Conservation (phyloP, 2,888 invertebrate species). For the Scaptomyza cyrtandrae region DNA sequence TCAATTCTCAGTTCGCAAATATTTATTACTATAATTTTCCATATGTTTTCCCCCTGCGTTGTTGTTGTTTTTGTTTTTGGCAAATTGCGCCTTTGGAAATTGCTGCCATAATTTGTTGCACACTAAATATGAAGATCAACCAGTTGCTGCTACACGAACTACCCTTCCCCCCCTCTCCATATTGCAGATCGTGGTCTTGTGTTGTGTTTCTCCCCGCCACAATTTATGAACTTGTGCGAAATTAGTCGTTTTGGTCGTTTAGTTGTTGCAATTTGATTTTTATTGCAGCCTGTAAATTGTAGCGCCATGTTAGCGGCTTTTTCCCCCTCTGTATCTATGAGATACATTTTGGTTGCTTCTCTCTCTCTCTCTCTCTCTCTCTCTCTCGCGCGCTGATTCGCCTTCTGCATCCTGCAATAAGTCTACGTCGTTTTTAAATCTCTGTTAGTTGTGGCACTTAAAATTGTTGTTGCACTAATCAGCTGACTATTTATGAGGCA, state of each 20-base stretch:
- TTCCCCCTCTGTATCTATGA: constrained; percentile 50
- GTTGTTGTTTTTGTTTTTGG: constrained; percentile 61
- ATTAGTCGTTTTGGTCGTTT: constrained; percentile 79
- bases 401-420: constrained; percentile 51
- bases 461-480: constrained; percentile 74
- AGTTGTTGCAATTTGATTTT: constrained; percentile 78
- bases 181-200: constrained; percentile 8
- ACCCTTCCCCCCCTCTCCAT: neutral
- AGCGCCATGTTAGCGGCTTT: constrained; percentile 45
- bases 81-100: constrained; percentile 77
- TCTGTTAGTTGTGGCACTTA: constrained; percentile 56
- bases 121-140: constrained; percentile 78
- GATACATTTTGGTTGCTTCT: constrained; percentile 48
- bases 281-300: constrained; percentile 66
- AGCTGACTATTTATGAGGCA: constrained; percentile 70
- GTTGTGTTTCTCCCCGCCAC: constrained; percentile 30
- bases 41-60: constrained; percentile 71
- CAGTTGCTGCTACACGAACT: constrained; percentile 21
- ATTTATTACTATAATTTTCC: constrained; percentile 80
- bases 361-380: neutral
- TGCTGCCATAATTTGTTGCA: constrained; percentile 75
- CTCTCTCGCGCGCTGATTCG: neutral
- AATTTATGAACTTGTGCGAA: constrained; percentile 79
- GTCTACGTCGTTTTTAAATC: constrained; percentile 23
- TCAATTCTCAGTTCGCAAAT: constrained; percentile 50